Conservation (phyloP, 2,888 invertebrate species). For the Eupelmus urozonus region DNA sequence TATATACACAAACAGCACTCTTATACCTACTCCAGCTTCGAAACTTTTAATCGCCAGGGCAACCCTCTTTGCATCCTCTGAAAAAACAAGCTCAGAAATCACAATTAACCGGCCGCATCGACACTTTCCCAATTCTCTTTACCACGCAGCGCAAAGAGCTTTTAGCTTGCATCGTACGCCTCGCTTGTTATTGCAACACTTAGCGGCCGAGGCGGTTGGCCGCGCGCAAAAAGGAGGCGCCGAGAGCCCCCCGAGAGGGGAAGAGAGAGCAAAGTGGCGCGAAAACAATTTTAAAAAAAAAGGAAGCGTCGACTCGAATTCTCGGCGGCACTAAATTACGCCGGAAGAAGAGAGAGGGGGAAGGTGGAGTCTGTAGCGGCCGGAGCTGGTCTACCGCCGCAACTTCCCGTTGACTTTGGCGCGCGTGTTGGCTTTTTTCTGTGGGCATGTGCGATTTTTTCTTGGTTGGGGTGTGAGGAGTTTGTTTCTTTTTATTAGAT, state of each 20-base stretch:
- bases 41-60: slow-evolving; percentile 9
- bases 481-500: no score
- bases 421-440: slow-evolving; percentile 6
- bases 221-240: slow-evolving; percentile 25
- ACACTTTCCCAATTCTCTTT: slow-evolving; percentile 26
- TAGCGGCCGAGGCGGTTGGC: slow-evolving; percentile 23
- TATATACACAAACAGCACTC: no score
- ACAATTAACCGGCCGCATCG: slow-evolving; percentile 28
- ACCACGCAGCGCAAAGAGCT: slow-evolving; percentile 36
- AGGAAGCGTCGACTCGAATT: slow-evolving; percentile 72
- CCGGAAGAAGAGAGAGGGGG: slow-evolving; percentile 55
- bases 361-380: slow-evolving; percentile 60
- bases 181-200: slow-evolving; percentile 54
- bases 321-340: slow-evolving; percentile 74
- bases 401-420: slow-evolving; percentile 53
- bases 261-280: slow-evolving; percentile 18
- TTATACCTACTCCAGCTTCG: no score
- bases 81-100: slow-evolving; percentile 39
- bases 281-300: slow-evolving; percentile 54
- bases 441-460: slow-evolving; percentile 19
- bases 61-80: not conserved
- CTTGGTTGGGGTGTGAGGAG: not conserved
- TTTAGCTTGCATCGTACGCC: not conserved
- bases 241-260: slow-evolving; percentile 29
- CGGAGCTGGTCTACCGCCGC: slow-evolving; percentile 32